phyloP scores from a whole-genome alignment of 2,113 vertebrate genomes.

The Heterotilapia buettikoferi region DNA sequence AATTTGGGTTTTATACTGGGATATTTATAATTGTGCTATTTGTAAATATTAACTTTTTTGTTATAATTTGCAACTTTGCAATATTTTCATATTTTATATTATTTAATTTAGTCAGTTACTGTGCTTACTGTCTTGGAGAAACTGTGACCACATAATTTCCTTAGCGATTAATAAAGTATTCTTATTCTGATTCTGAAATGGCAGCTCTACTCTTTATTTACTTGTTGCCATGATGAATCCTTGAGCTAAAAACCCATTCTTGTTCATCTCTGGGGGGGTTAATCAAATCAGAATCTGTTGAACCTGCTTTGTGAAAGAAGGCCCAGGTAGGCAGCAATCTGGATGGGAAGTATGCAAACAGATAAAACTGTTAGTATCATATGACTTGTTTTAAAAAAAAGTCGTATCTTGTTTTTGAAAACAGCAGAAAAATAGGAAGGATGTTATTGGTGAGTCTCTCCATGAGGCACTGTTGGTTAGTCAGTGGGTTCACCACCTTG shows the following conservation, averaged over 20 bases:
- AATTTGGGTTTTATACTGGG: background rate
- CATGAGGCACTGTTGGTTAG: background rate
- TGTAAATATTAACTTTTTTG: background rate
- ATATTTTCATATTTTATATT: background rate
- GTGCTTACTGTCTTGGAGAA: background rate
- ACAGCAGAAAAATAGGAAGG: background rate
- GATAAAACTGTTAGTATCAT: background rate
- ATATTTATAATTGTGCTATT: background rate
- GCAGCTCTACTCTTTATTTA: background rate
- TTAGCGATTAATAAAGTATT: background rate
- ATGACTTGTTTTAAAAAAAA: background rate
- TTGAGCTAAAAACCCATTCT: background rate
- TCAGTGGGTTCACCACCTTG: background rate
- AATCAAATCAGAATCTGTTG: background rate
- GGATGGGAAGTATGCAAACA: background rate
- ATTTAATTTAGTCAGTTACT: background rate
- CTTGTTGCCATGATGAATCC: background rate
- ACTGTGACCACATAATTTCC: background rate
- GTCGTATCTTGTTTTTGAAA: background rate
- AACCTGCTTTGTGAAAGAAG: background rate
- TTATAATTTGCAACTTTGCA: background rate
- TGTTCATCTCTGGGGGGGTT: background rate
- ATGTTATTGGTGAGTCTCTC: background rate
- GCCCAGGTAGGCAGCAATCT: background rate
- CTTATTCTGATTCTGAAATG: background rate